These are phyloP conservation scores for Perca schrenkii DNA, from an alignment of 2,113 vertebrate species.

Conservation along the genomic window DNA sequence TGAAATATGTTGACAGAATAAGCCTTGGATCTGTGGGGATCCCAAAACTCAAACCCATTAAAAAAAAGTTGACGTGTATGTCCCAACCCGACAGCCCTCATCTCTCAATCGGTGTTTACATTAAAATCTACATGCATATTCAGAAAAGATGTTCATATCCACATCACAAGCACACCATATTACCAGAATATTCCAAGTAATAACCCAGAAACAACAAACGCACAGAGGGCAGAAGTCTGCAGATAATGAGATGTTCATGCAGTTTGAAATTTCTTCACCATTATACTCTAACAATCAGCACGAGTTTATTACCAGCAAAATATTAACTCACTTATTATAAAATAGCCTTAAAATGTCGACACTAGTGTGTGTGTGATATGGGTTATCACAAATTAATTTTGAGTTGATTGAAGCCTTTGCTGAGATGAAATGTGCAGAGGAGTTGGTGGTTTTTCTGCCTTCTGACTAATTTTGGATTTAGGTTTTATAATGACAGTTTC, in stretches of 20 bases:
- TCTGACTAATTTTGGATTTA: constrained; percentile 13
- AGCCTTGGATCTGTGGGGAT: constrained; percentile 2
- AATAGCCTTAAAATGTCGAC: constrained; percentile 18
- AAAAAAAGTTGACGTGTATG: neutral
- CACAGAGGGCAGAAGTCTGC: neutral
- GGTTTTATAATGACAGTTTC: neutral
- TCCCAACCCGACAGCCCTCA: constrained; percentile 18
- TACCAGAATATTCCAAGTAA: neutral
- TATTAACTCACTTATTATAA: neutral
- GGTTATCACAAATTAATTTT: neutral
- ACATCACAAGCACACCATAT: neutral
- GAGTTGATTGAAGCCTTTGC: constrained; percentile 5
- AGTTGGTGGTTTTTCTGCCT: neutral
- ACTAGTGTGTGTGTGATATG: neutral
- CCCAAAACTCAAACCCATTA: constrained; percentile 18
- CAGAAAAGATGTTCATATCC: constrained; percentile 8
- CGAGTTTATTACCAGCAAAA: neutral
- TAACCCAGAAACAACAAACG: neutral
- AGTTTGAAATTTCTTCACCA: neutral
- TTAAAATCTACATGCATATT: neutral
- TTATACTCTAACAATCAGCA: neutral
- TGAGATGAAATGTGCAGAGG: constrained; percentile 23
- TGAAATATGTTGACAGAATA: constrained; percentile 39
- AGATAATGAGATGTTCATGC: neutral
- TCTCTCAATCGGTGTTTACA: constrained; percentile 35